These are phyloP conservation scores for Microctenopoma stevenorrisi DNA, from an alignment of 2,797 vertebrate genomes.

Conservation along the genomic window DNA sequence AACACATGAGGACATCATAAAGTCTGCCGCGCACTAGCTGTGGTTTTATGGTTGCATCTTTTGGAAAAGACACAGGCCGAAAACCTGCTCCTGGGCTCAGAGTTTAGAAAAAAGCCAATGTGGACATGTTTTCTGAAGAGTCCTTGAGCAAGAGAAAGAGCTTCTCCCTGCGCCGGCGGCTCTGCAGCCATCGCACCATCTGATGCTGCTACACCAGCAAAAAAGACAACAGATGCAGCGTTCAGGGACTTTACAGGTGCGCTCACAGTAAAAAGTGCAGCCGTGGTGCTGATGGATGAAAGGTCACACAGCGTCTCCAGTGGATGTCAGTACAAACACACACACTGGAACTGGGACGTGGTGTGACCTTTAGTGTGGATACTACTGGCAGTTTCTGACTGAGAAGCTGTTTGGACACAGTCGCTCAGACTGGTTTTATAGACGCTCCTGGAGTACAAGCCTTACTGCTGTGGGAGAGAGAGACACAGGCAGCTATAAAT, in stretches of 20 bases:
- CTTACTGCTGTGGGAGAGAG: no score
- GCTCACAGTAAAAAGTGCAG: background rate
- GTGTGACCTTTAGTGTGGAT: background rate
- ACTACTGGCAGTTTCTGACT: conserved; percentile 74
- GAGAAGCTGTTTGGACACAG: conserved; percentile 85
- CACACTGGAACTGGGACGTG: background rate
- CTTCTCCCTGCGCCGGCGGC: background rate
- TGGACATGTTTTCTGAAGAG: background rate
- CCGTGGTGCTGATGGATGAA: conserved; percentile 1
- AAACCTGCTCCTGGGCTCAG: no score
- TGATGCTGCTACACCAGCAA: background rate
- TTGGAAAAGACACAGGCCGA: no score
- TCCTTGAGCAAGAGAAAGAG: background rate
- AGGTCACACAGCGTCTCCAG: background rate
- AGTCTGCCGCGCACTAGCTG: no score
- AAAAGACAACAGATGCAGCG: background rate
- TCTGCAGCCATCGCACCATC: background rate
- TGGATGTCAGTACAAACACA: no score
- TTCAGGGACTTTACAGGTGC: conserved; percentile 1
- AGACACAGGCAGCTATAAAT: no score
- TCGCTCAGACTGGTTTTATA: no score
- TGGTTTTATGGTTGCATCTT: no score
- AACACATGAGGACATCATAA: no score
- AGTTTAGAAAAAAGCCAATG: no score
- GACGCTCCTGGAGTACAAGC: no score